These are phyloP conservation scores for Schizaphis graminum DNA, from an alignment of 2,888 invertebrate species.

Conservation along the genomic window DNA sequence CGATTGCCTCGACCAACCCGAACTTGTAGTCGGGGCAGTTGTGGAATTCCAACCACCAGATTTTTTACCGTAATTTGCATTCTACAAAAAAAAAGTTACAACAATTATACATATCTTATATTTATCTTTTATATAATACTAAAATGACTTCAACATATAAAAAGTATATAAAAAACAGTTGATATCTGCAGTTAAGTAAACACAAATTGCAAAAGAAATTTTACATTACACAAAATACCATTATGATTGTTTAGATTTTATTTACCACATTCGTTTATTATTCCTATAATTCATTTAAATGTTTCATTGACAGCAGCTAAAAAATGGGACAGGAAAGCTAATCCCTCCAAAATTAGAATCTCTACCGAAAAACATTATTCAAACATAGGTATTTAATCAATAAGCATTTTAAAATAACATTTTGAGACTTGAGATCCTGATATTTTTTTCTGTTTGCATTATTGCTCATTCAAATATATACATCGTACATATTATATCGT, in stretches of 20 bases:
- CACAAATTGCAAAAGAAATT: not conserved
- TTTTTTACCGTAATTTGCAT: conserved; percentile 91
- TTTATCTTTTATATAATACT: not conserved
- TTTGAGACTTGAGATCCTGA: not conserved
- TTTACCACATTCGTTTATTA: not conserved
- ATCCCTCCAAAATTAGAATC: not conserved
- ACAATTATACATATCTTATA: not conserved
- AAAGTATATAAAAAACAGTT: not conserved
- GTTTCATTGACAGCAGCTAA: not conserved
- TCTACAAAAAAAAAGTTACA: conserved; percentile 73
- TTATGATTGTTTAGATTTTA: not conserved
- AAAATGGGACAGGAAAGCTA: not conserved
- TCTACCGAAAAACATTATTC: not conserved
- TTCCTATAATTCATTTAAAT: not conserved
- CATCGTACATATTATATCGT: not conserved
- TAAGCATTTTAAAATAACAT: not conserved
- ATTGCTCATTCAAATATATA: not conserved
- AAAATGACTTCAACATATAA: not conserved
- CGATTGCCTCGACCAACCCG: conserved; percentile 76
- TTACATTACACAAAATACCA: not conserved
- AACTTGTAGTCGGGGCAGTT: conserved; percentile 69
- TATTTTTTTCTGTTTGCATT: not conserved
- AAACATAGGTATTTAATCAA: not conserved
- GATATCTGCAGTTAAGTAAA: not conserved
- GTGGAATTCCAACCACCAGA: conserved; percentile 84